Conservation (phyloP, 1,140 invertebrate genomes). For the Papilio xuthus region DNA sequence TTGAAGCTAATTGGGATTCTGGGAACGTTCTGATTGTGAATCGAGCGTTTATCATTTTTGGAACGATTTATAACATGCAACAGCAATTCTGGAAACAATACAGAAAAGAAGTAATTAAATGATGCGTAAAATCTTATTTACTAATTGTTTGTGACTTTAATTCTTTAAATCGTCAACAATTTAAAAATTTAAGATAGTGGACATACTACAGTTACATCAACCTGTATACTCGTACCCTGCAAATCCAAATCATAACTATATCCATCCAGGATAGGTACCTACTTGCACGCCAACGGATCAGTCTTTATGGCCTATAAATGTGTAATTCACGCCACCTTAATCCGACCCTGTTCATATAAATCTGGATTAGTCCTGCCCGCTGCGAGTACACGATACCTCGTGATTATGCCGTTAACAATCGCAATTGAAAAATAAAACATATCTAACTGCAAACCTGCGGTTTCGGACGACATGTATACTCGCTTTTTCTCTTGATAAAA, state of each 20-base stretch:
- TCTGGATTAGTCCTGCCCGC: conserved; percentile 76
- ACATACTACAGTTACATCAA: conserved; percentile 28
- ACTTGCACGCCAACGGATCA: conserved; percentile 75
- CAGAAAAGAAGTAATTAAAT: too few species aligned
- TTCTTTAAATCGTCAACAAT: too few species aligned
- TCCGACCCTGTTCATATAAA: conserved; percentile 75
- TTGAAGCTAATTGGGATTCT: too few species aligned
- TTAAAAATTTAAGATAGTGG: not conserved
- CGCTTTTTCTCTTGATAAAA: conserved; percentile 28
- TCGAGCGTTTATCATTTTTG: too few species aligned
- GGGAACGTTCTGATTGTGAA: too few species aligned
- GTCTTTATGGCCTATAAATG: conserved; percentile 81
- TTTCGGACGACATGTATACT: conserved; percentile 40
- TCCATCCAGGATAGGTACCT: conserved; percentile 60
- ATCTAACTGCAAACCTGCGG: conserved; percentile 49
- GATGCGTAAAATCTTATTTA: too few species aligned
- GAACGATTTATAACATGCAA: too few species aligned
- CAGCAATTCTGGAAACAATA: too few species aligned
- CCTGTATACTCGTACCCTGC: conserved; percentile 49
- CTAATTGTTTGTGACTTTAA: too few species aligned
- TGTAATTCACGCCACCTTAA: conserved; percentile 81
- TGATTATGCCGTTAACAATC: conserved; percentile 80
- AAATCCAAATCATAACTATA: conserved; percentile 75
- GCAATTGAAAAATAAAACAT: conserved; percentile 79
- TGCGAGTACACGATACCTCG: conserved; percentile 68